These are phyloP conservation scores for Epinotia ramella DNA, from an alignment of 2,888 invertebrate genomes.

Conservation along the genomic window DNA sequence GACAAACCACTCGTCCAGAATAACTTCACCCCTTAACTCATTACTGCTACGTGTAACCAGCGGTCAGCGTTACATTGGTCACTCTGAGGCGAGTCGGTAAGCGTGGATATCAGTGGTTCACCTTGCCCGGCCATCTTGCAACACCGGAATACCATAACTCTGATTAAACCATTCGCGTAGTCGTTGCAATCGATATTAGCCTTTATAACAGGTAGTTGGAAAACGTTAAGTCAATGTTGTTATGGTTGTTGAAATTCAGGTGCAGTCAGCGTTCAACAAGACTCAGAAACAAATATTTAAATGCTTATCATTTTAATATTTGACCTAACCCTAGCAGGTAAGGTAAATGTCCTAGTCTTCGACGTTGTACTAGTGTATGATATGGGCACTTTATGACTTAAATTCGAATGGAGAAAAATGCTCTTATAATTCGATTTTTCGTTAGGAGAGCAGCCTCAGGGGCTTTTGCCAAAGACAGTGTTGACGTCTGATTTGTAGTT, in stretches of 20 bases:
- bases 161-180: slow-evolving; percentile 2
- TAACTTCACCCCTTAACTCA: neutral
- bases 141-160: slow-evolving; percentile 16
- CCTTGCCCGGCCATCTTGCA: slow-evolving; percentile 34
- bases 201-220: neutral
- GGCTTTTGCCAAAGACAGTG: too few species aligned
- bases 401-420: too few species aligned
- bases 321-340: too few species aligned
- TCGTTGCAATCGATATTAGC: neutral
- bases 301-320: neutral
- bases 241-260: neutral
- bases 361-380: too few species aligned
- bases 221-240: neutral
- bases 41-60: neutral
- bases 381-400: too few species aligned
- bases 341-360: too few species aligned
- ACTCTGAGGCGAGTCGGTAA: neutral
- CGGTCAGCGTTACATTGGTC: neutral
- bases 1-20: neutral
- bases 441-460: too few species aligned
- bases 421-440: too few species aligned
- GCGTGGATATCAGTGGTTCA: slow-evolving; percentile 18
- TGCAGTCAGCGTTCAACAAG: neutral
- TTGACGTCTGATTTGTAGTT: too few species aligned
- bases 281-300: too few species aligned